Evolutionary conservation across 1,140 invertebrate species (phyloP), one percentile per base, ranked within the genome.

Genomic region (Dreissena polymorpha): DNA sequence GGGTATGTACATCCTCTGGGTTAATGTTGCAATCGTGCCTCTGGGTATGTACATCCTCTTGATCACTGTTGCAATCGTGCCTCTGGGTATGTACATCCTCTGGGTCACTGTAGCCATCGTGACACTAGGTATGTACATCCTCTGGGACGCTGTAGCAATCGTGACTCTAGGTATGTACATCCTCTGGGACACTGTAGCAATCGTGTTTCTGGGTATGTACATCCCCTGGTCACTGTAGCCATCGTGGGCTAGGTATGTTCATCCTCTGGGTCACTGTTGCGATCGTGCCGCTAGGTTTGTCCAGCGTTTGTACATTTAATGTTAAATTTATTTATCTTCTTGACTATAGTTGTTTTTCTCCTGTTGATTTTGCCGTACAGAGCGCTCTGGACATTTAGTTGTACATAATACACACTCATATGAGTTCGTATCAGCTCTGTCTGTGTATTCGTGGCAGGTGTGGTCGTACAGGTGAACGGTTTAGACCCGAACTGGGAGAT

Each of bases 401-500:
- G n/a, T n/a, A n/a, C n/a, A n/a, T n/a, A 89, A 90, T 73, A 55
- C 75, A 18, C n/a, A 5, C 10, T 75, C 16, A 21, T n/a, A n/a
- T n/a, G 53, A 55, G 12, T 12, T 55, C 12, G 18, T 55, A 23
- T 70, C 13, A 29, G 68, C 23, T 25, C 29, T 21, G n/a, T 69
- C 55, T 55, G 10, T 67, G n/a, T 50, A 50, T 23, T 65, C 10
- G 3, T 73, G 79, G 81, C 2, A 73, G 90, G 49, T 18, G 80
- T 2, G n/a, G n/a, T n/a, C n/a, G 83, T 91, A 5, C 77, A 84
- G 13, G 68, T 75, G 14, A 84, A 69, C 13, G 83, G 84, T 0
- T 76, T 91, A 2, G 87, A 91, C 72, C 85, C 90, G 6, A 90
- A 89, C 85, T 91, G 88, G 88, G 83, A 85, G 0, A 84, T 89